A percentile compares a stretch with the other conserved stretches of the same genome.
These are phyloP conservation scores for Forbesichthys papilliferus DNA, from an alignment of 2,113 vertebrate genomes.

Conservation along the genomic window DNA sequence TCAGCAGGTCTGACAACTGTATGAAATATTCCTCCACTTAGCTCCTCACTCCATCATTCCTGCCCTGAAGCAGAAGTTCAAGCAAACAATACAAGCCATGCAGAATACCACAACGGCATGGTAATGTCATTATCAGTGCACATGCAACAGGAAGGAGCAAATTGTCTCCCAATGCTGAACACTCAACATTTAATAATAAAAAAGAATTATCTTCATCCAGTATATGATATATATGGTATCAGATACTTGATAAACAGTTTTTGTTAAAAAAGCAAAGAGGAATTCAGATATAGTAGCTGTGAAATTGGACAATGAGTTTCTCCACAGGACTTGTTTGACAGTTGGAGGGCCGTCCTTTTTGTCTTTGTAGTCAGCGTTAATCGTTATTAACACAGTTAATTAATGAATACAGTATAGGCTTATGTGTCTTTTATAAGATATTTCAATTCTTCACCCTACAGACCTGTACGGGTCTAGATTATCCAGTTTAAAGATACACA, in stretches of 20 bases:
- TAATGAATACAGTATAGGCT: too few species aligned
- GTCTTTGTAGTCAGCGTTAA: too few species aligned
- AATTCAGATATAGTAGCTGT: neutral
- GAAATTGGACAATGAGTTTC: neutral
- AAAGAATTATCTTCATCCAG: constrained; percentile 9
- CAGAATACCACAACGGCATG: constrained; percentile 50
- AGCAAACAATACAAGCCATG: constrained; percentile 52
- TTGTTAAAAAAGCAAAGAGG: constrained; percentile 1
- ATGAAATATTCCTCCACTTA: constrained; percentile 48
- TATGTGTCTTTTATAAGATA: too few species aligned
- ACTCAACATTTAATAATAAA: constrained; percentile 10
- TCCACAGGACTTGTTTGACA: neutral
- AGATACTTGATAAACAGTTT: constrained; percentile 5
- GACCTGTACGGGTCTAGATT: too few species aligned
- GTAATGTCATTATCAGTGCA: constrained; percentile 65
- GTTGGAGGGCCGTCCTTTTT: neutral
- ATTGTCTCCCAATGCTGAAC: too few species aligned
- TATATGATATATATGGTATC: constrained; percentile 3
- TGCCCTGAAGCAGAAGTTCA: constrained; percentile 51
- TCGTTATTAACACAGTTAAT: too few species aligned
- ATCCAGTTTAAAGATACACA: too few species aligned
- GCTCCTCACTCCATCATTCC: constrained; percentile 44
- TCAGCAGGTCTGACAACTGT: constrained; percentile 35
- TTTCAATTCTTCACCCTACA: too few species aligned
- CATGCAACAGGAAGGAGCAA: neutral